A percentile compares a stretch with the other conserved stretches of the same genome.
Evolutionary conservation across 2,888 invertebrate species (phyloP).

Genomic region (Xestia sexstrigata): DNA sequence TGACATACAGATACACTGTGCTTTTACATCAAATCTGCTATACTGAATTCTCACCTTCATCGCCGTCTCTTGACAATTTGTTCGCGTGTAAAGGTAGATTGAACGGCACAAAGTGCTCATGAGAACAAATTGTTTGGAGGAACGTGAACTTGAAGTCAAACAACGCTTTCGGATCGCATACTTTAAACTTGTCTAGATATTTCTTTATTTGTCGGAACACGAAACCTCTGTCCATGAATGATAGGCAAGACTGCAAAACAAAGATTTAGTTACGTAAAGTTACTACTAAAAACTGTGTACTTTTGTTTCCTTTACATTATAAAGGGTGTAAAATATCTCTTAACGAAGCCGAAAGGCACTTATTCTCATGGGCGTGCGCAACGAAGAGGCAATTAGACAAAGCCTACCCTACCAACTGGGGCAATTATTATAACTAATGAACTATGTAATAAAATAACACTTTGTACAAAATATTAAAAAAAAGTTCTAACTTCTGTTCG

Average conservation of each 20-base stretch:
- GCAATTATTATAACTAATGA: too few relatives aligned
- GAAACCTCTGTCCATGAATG: constrained; percentile 98
- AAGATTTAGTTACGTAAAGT: constrained; percentile 8
- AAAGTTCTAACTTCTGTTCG: too few relatives aligned
- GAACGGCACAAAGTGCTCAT: constrained; percentile 98
- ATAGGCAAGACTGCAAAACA: constrained; percentile 94
- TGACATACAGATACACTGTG: constrained; percentile 19
- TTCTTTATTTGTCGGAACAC: constrained; percentile 97
- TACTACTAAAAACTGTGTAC: background rate
- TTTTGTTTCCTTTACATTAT: too few relatives aligned
- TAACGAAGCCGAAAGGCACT: too few relatives aligned
- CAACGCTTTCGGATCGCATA: constrained; percentile 94
- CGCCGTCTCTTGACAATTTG: constrained; percentile 81
- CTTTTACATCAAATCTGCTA: background rate
- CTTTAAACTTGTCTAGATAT: constrained; percentile 96
- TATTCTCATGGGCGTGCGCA: too few relatives aligned
- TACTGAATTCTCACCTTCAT: constrained; percentile 77
- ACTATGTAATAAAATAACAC: too few relatives aligned
- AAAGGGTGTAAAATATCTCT: too few relatives aligned
- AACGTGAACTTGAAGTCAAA: constrained; percentile 98
- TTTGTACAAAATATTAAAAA: too few relatives aligned
- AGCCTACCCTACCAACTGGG: too few relatives aligned
- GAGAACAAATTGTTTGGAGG: constrained; percentile 96
- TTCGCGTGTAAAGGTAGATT: constrained; percentile 96
- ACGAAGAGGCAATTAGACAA: too few relatives aligned